phyloP scores from a whole-genome alignment of 2,113 vertebrate genomes.

The Stigmatopora nigra region DNA sequence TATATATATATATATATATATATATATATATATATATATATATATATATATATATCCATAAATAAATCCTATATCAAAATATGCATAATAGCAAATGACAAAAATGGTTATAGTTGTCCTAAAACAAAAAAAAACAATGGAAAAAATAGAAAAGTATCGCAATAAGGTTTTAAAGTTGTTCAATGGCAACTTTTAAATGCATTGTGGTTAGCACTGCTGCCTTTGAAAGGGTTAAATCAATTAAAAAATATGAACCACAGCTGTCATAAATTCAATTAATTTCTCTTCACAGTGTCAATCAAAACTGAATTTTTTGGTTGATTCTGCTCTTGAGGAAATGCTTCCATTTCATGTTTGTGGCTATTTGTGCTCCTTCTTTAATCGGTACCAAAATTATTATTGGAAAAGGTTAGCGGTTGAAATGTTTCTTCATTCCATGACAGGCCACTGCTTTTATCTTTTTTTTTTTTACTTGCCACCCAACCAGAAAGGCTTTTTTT shows the following conservation, averaged over 20 bases:
- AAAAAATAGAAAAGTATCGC: too few relatives aligned
- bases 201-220: too few relatives aligned
- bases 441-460: conserved; percentile 12
- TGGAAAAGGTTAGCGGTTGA: not conserved
- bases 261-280: not conserved
- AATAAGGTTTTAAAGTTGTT: too few relatives aligned
- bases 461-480: conserved; percentile 16
- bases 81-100: too few relatives aligned
- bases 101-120: too few relatives aligned
- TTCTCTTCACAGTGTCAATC: not conserved
- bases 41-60: too few relatives aligned
- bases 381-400: not conserved
- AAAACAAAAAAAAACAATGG: too few relatives aligned
- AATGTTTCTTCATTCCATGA: not conserved
- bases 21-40: too few relatives aligned
- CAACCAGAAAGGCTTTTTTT: conserved; percentile 30
- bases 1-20: too few relatives aligned
- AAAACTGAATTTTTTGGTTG: not conserved
- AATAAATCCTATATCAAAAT: too few relatives aligned
- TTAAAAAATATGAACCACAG: not conserved
- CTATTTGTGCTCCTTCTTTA: not conserved
- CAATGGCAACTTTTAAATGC: too few relatives aligned
- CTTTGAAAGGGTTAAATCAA: not conserved
- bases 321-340: not conserved
- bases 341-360: not conserved